Evolutionary conservation across 2,797 vertebrate genomes (phyloP), one percentile per base, ranked within the genome.

Genomic region (Gouania willdenowi): DNA sequence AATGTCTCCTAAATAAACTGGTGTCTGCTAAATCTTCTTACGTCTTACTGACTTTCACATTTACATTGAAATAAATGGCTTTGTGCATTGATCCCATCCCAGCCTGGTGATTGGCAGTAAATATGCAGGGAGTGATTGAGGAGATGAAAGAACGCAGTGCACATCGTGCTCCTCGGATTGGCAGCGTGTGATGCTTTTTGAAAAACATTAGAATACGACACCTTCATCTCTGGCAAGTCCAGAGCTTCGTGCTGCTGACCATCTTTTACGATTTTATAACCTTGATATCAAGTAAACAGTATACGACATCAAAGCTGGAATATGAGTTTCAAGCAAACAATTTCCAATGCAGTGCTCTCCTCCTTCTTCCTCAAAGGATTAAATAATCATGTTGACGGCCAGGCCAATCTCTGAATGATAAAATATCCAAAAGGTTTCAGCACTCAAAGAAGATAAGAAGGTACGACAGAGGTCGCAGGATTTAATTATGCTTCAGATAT

Each of bases 231-330:
- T 42, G 47, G 67, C 56, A 63, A 34, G 62, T 44, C 63, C 20
- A 1, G 41, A 47, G 62, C 66, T 70, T 66, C 67, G 37, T 61
- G 71, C 70, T 68, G 71, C 70, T 68, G 71, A 79, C 67, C 47
- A 57, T 71, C 65, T 42, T 54, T 70, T 81, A 67, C 70, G 70
- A 75, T 79, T 83, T 63, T n/a, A n/a, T n/a, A n/a, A n/a, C 70
- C 82, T 75, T 79, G 81, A 82, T 79, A 77, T 75, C 62, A 77
- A 46, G 67, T 74, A 71, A 71, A 67, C 48, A 63, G 62, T 63
- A 52, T 58, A 50, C 44, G 50, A 23, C 1, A 4, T 20, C 4
- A 6, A 44, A 22, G 25, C 50, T 43, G 21, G 26, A 54, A 26
- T 61, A 69, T 66, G 79, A 15, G 72, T 53, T 66, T 5, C 9